A percentile compares a stretch with the other conserved stretches of the same genome.
These are phyloP conservation scores for Dolichoris vasculosae DNA, from an alignment of 1,140 invertebrate genomes.

Conservation along the genomic window DNA sequence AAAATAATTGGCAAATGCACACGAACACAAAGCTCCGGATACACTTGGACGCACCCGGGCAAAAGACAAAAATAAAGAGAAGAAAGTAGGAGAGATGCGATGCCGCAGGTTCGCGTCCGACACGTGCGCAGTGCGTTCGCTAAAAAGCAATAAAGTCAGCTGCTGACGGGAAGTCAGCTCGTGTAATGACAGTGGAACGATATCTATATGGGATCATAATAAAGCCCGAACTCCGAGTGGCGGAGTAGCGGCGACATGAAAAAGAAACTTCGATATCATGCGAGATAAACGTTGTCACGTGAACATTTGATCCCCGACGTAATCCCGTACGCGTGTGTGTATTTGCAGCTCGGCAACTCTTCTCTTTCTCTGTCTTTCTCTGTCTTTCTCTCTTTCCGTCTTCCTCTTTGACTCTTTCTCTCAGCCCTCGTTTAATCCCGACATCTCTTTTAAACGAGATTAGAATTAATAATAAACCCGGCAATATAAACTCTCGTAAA, in stretches of 20 bases:
- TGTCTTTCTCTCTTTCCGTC: background rate
- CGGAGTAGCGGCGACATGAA: constrained; percentile 8
- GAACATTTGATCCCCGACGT: constrained; percentile 52
- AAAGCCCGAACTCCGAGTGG: constrained; percentile 56
- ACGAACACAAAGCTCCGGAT: background rate
- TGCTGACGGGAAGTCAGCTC: constrained; percentile 54
- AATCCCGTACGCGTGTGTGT: constrained; percentile 30
- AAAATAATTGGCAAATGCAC: background rate
- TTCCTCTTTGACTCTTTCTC: background rate
- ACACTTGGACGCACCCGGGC: background rate
- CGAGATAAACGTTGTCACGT: constrained; percentile 60
- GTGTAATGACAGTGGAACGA: constrained; percentile 61
- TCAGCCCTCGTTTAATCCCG: constrained; percentile 28
- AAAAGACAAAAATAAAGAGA: background rate
- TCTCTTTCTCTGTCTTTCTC: background rate
- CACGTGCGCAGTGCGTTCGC: constrained; percentile 67
- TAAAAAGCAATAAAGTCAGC: constrained; percentile 70
- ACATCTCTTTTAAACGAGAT: constrained; percentile 47
- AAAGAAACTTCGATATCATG: constrained; percentile 55
- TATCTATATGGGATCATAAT: constrained; percentile 70
- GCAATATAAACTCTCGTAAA: constrained; percentile 25
- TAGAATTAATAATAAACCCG: constrained; percentile 50
- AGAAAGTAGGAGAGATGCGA: background rate
- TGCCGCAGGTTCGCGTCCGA: constrained; percentile 43
- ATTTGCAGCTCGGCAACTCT: background rate